A percentile compares a stretch with the other conserved stretches of the same genome.
Conservation (phyloP, 2,888 invertebrate species). For the Therioaphis trifolii region DNA sequence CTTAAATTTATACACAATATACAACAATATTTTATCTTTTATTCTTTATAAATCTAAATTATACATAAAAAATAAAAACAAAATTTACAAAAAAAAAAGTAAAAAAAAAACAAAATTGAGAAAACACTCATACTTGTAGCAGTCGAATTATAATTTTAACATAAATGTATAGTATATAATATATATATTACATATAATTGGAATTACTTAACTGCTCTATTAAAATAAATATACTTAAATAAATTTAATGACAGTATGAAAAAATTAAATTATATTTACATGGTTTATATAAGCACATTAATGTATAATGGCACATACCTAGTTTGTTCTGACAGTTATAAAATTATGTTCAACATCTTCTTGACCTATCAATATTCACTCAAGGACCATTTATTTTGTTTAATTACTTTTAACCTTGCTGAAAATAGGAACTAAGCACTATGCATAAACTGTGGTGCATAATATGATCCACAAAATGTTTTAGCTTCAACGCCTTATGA, state of each 20-base stretch:
- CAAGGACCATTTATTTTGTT: not conserved
- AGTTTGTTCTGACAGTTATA: slow-evolving; percentile 51
- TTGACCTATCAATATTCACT: slow-evolving; percentile 56
- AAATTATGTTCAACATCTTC: slow-evolving; percentile 40
- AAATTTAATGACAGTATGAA: slow-evolving; percentile 45
- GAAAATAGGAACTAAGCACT: slow-evolving; percentile 48
- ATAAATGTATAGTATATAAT: not conserved
- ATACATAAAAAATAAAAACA: slow-evolving; percentile 52
- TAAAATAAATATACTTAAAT: slow-evolving; percentile 55
- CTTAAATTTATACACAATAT: slow-evolving; percentile 32
- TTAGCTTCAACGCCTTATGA: not conserved
- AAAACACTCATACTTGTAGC: slow-evolving; percentile 47
- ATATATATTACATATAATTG: slow-evolving; percentile 29
- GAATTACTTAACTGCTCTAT: slow-evolving; percentile 35
- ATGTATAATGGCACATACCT: slow-evolving; percentile 59
- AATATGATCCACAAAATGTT: not conserved
- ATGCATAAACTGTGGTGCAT: not conserved
- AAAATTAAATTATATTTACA: slow-evolving; percentile 48
- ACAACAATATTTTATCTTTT: slow-evolving; percentile 6
- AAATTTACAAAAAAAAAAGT: slow-evolving; percentile 57
- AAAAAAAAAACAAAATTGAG: slow-evolving; percentile 48
- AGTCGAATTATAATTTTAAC: slow-evolving; percentile 53
- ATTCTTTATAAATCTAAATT: slow-evolving; percentile 30
- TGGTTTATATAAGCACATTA: slow-evolving; percentile 54
- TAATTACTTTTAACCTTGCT: slow-evolving; percentile 29